Percentiles rank a stretch among this genome's conserved stretches.
Evolutionary conservation across 1,140 invertebrate species (phyloP).

Genomic region (Arctopsyche grandis): DNA sequence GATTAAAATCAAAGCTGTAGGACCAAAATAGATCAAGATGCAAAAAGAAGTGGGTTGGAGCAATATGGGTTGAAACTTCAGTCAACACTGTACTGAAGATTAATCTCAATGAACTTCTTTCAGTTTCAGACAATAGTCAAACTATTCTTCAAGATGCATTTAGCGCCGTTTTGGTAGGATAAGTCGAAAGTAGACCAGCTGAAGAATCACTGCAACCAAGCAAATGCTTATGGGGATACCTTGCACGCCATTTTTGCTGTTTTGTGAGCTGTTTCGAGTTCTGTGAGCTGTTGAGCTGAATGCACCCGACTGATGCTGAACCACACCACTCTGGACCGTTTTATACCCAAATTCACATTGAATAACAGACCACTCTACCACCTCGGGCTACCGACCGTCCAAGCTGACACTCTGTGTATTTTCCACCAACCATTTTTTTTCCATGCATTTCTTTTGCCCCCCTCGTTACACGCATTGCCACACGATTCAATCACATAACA

Average conservation of each 20-base stretch:
- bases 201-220: background rate
- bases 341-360: constrained; percentile 31
- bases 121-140: too few species aligned
- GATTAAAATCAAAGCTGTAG: too few species aligned
- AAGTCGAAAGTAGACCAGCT: too few species aligned
- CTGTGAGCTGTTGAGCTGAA: background rate
- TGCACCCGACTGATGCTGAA: constrained; percentile 34
- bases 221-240: background rate
- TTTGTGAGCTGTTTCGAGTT: background rate
- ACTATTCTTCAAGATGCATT: too few species aligned
- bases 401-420: background rate
- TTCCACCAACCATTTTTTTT: constrained; percentile 5
- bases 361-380: constrained; percentile 17
- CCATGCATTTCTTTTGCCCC: background rate
- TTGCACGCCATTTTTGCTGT: constrained; percentile 38
- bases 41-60: too few species aligned
- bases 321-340: constrained; percentile 11
- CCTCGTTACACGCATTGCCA: constrained; percentile 11
- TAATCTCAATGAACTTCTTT: too few species aligned
- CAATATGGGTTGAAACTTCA: too few species aligned
- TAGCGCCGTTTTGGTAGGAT: too few species aligned
- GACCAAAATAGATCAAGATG: too few species aligned
- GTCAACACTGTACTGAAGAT: too few species aligned
- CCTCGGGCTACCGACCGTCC: background rate
- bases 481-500: background rate